These are phyloP conservation scores for Petroica traversi DNA, from an alignment of 2,113 vertebrate species.

Conservation along the genomic window DNA sequence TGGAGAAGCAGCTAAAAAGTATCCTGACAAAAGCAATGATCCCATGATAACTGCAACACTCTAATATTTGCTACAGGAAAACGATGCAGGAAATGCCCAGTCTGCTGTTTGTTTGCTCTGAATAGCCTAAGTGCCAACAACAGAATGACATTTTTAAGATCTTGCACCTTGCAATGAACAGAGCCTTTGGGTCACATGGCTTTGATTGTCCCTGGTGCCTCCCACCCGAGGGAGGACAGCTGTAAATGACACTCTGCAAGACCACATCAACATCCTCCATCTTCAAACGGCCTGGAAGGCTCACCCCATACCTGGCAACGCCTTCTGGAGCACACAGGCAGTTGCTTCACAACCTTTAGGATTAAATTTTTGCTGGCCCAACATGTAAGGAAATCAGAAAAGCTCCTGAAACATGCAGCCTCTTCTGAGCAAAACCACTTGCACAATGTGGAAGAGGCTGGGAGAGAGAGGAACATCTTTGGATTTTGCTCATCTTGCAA, in stretches of 20 bases:
- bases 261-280: not conserved
- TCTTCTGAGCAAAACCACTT: not conserved
- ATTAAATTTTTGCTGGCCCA: not conserved
- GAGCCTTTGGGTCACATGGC: not conserved
- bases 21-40: not conserved
- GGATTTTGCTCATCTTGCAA: not conserved
- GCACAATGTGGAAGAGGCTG: not conserved
- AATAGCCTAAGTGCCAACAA: not conserved
- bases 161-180: not conserved
- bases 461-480: not conserved
- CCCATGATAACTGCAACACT: not conserved
- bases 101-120: not conserved
- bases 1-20: not conserved
- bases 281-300: not conserved
- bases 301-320: not conserved
- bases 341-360: not conserved
- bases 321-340: not conserved
- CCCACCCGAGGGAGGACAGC: not conserved
- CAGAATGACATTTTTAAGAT: not conserved
- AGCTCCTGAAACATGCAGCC: fast-evolving
- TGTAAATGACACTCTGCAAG: not conserved
- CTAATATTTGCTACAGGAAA: not conserved
- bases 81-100: fast-evolving
- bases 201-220: not conserved
- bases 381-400: not conserved